phyloP scores from a whole-genome alignment of 2,113 vertebrate genomes.

The Pandion haliaetus region DNA sequence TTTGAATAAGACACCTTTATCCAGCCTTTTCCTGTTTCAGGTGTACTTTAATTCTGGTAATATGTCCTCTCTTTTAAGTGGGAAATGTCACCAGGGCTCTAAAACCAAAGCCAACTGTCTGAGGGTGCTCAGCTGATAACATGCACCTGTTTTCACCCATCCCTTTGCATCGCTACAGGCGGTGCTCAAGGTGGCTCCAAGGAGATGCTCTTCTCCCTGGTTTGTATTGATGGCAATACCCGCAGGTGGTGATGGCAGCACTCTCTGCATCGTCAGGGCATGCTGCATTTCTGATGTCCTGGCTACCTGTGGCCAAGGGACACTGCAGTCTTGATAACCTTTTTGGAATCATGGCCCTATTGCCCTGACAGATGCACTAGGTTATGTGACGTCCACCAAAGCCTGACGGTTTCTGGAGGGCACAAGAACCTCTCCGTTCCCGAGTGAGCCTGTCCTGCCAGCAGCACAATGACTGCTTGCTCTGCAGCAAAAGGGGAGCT shows the following conservation, averaged over 20 bases:
- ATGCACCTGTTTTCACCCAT: background rate
- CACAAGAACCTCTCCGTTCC: background rate
- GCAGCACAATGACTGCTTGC: rapidly evolving
- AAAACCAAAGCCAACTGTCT: background rate
- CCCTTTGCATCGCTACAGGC: background rate
- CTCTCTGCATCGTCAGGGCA: rapidly evolving
- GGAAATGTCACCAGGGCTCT: background rate
- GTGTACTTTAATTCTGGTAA: background rate
- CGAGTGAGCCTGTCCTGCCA: rapidly evolving
- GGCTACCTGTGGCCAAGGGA: background rate
- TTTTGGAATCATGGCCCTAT: background rate
- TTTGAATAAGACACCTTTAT: background rate
- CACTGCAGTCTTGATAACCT: background rate
- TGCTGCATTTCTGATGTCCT: background rate
- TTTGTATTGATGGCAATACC: background rate
- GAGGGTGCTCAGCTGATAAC: background rate
- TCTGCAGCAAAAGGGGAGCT: background rate
- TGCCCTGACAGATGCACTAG: background rate
- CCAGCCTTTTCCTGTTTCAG: background rate
- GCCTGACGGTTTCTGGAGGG: background rate
- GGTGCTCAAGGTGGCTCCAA: background rate
- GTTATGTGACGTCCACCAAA: background rate
- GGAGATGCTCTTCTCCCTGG: background rate
- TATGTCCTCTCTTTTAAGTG: background rate
- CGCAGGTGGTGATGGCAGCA: background rate